Evolutionary conservation across 2,797 vertebrate genomes (phyloP).

Genomic region (Synanceia verrucosa): DNA sequence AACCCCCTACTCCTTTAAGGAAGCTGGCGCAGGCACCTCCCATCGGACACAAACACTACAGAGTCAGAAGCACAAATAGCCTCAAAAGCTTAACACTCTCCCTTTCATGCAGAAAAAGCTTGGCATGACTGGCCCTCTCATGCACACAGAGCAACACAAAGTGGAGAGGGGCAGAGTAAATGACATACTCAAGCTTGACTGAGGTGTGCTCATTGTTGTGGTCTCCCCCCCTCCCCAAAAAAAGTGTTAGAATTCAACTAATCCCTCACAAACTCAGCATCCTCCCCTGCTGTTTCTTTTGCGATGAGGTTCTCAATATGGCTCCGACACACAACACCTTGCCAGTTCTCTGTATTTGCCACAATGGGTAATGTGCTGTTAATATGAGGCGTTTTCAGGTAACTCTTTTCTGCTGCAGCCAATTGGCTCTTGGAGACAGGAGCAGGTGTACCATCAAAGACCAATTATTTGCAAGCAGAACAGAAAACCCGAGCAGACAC

Average conservation of each 20-base stretch:
- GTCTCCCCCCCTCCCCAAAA: not conserved
- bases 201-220: slow-evolving; percentile 68
- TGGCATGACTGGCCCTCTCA: slow-evolving; percentile 63
- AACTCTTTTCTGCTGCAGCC: slow-evolving; percentile 37
- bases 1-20: slow-evolving; percentile 78
- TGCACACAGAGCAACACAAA: slow-evolving; percentile 63
- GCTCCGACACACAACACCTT: slow-evolving; percentile 40
- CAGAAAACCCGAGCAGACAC: slow-evolving; percentile 21
- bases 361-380: slow-evolving; percentile 43
- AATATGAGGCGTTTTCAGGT: slow-evolving; percentile 42
- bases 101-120: slow-evolving; percentile 72
- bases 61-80: slow-evolving; percentile 78
- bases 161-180: slow-evolving; percentile 73
- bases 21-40: slow-evolving; percentile 80
- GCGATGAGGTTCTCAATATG: slow-evolving; percentile 48
- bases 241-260: slow-evolving; percentile 58
- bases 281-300: slow-evolving; percentile 43
- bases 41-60: slow-evolving; percentile 80
- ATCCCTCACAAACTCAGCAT: slow-evolving; percentile 60
- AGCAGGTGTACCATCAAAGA: slow-evolving; percentile 57
- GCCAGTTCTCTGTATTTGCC: slow-evolving; percentile 48
- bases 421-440: slow-evolving; percentile 27
- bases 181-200: slow-evolving; percentile 63
- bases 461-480: slow-evolving; percentile 40
- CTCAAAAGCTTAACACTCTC: slow-evolving; percentile 75